Evolutionary conservation across 2,888 invertebrate genomes (phyloP).

Genomic region (Thecophora atra): DNA sequence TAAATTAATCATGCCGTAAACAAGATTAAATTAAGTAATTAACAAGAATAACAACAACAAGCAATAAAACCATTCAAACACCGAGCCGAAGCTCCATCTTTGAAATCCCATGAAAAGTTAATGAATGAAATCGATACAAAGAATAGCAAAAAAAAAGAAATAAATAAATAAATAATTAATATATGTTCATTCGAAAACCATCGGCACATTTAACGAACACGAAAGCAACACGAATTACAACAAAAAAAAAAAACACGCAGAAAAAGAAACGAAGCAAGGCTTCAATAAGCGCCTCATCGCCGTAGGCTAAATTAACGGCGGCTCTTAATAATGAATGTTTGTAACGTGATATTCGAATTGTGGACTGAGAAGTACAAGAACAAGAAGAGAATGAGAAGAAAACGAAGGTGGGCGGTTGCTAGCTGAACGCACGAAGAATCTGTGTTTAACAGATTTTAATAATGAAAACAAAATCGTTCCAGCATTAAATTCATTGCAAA

Average conservation of each 20-base stretch:
- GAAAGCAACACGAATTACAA: background rate
- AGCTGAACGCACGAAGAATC: too few relatives aligned
- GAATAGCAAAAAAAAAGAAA: slow-evolving; percentile 8
- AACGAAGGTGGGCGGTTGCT: too few relatives aligned
- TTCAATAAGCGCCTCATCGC: too few relatives aligned
- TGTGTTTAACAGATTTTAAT: too few relatives aligned
- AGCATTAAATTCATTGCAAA: too few relatives aligned
- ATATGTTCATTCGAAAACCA: too few relatives aligned
- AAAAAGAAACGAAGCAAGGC: background rate
- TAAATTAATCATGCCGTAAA: background rate
- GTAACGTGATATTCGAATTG: background rate
- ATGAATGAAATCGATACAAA: background rate
- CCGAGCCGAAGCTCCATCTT: too few relatives aligned
- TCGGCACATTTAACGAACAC: background rate
- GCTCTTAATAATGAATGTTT: slow-evolving; percentile 13
- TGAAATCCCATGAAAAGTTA: background rate
- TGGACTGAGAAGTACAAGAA: background rate
- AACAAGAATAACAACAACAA: slow-evolving; percentile 10
- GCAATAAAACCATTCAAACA: background rate
- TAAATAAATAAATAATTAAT: slow-evolving; percentile 1
- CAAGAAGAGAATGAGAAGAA: too few relatives aligned
- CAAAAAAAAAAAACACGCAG: background rate
- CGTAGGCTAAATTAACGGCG: background rate
- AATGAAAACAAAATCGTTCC: too few relatives aligned
- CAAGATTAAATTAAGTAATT: background rate